Conservation (phyloP, 2,797 vertebrate genomes). For the Chelmon rostratus region DNA sequence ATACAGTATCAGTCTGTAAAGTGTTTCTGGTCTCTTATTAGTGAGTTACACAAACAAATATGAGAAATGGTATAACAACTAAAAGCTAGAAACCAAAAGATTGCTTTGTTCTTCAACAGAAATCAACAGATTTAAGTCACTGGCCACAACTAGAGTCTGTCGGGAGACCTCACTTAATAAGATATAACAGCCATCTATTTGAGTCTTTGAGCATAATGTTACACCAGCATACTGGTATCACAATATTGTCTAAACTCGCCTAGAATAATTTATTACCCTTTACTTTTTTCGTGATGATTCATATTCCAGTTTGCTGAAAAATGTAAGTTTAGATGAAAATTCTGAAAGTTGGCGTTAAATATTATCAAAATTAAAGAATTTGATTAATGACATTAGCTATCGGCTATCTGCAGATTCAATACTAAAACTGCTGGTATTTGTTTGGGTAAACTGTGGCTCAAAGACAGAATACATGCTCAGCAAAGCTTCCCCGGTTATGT, state of each 20-base stretch:
- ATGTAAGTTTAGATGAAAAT: background rate
- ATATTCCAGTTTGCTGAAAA: background rate
- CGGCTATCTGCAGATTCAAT: background rate
- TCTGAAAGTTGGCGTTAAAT: background rate
- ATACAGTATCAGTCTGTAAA: no score
- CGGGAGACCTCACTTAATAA: no score
- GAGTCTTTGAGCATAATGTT: no score
- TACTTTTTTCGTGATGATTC: background rate
- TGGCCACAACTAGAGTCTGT: no score
- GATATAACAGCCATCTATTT: no score
- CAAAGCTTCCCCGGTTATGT: conserved; percentile 38
- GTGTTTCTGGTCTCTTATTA: no score
- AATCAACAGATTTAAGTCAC: no score
- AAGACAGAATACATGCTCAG: conserved; percentile 15
- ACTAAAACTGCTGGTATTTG: conserved; percentile 12
- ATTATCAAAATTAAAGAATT: background rate
- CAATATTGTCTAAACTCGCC: background rate
- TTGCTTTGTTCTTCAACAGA: no score
- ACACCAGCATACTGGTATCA: background rate
- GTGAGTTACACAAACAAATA: no score
- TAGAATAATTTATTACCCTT: background rate
- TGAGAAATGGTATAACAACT: no score
- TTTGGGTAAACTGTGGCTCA: conserved; percentile 10
- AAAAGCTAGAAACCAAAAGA: no score
- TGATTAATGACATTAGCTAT: background rate